Evolutionary conservation across 1,140 invertebrate species (phyloP), one percentile per base, ranked within the genome.

Genomic region (Drosophila eugracilis): DNA sequence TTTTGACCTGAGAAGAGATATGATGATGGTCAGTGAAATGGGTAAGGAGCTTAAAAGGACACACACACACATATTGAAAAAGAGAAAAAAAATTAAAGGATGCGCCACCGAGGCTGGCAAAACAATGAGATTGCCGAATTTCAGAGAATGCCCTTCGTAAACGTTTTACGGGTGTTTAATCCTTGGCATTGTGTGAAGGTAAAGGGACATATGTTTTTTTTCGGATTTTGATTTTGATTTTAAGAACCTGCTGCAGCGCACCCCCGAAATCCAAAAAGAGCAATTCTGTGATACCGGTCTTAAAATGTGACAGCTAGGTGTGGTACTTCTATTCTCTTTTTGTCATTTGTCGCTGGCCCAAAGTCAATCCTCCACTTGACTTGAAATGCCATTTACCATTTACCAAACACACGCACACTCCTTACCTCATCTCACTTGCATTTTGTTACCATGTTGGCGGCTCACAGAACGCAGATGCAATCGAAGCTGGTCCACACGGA

Each of bases 91-190:
- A 36, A 39, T 39, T 73, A 62, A 62, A 74, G 75, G 71, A 84
- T 84, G 79, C 80, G 75, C 75, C 75, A 85, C 55, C 45, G 66
- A 58, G 76, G 81, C 63, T 84, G 80, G 59, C 76, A 85, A 85
- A 80, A 85, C 75, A 85, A 85, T 85, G 81, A 85, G 75, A 85
- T 75, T 84, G 65, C 70, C 65, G 32, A 78, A 71, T 75, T 66
- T 72, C 37, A 69, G 14, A 59, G 79, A 85, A 85, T 72, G 48
- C 28, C 15, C 21, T 58, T 67, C 57, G 42, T 75, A 65, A 76
- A 55, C 42, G 44, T 75, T 83, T 83, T 84, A 84, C 70, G 79
- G 79, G 62, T n/a, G n/a, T 78, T 74, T 85, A 85, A 86, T 86
- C 81, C 67, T 58, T 58, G n/a, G n/a, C 75, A 69, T 85, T 80